phyloP scores from a whole-genome alignment of 2,888 invertebrate species.

The Epirrita christyi region DNA sequence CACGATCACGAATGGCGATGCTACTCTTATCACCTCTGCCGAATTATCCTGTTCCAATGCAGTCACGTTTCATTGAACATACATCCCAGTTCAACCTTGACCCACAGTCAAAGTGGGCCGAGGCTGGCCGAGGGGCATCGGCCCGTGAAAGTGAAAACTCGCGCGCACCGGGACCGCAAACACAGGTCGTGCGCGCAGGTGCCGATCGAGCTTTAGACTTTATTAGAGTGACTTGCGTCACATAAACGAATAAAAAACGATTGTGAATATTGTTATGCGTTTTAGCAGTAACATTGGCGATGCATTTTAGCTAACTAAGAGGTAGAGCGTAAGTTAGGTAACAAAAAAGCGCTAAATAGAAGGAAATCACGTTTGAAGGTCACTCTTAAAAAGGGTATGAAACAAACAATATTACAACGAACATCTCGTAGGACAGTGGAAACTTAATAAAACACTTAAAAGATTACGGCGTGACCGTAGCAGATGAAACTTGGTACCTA shows the following conservation, averaged over 20 bases:
- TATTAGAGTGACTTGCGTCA: slow-evolving; percentile 48
- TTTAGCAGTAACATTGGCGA: too few relatives aligned
- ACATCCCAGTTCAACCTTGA: slow-evolving; percentile 57
- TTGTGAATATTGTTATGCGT: neutral
- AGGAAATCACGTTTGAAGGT: too few relatives aligned
- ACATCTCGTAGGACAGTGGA: too few relatives aligned
- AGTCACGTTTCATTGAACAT: slow-evolving; percentile 28
- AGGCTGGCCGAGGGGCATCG: slow-evolving; percentile 62
- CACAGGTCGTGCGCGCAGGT: slow-evolving; percentile 41
- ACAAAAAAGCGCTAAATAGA: too few relatives aligned
- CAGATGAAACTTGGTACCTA: too few relatives aligned
- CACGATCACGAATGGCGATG: slow-evolving; percentile 1
- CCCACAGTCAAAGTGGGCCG: slow-evolving; percentile 59
- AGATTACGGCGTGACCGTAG: too few relatives aligned
- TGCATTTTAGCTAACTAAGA: too few relatives aligned
- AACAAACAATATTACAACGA: too few relatives aligned
- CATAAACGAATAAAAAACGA: slow-evolving; percentile 10
- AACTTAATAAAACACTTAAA: too few relatives aligned
- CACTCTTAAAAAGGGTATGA: too few relatives aligned
- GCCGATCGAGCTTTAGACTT: slow-evolving; percentile 52
- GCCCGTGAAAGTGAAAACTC: slow-evolving; percentile 71
- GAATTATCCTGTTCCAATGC: slow-evolving; percentile 14
- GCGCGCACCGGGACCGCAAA: slow-evolving; percentile 50
- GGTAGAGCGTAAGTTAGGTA: too few relatives aligned
- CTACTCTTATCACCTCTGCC: slow-evolving; percentile 6